These are phyloP conservation scores for Oscheius sp. DNA, from an alignment of 2,888 invertebrate genomes.

Conservation along the genomic window DNA sequence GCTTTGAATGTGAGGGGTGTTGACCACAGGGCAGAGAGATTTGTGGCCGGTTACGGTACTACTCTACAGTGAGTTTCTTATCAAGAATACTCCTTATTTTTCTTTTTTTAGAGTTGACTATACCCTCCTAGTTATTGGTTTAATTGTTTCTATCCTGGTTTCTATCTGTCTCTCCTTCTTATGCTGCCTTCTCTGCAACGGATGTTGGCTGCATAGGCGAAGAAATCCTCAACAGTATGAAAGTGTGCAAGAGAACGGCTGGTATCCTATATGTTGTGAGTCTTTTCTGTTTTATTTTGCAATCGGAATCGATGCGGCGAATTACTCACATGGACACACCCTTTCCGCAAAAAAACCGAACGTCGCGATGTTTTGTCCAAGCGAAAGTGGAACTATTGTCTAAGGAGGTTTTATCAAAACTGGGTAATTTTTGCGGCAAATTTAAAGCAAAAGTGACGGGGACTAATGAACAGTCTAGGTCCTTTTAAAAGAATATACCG, in stretches of 20 bases:
- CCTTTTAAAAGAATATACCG: neutral
- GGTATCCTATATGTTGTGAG: conserved; percentile 72
- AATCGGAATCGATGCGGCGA: conserved; percentile 30
- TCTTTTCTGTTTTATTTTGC: conserved; percentile 33
- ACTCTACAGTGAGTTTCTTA: conserved; percentile 65
- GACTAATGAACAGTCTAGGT: neutral
- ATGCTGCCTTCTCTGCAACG: conserved; percentile 71
- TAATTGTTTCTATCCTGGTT: conserved; percentile 69
- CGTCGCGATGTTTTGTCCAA: conserved; percentile 24
- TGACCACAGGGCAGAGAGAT: conserved; percentile 60
- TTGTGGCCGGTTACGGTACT: conserved; percentile 63
- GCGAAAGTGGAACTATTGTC: conserved; percentile 20
- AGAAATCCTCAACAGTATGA: conserved; percentile 72
- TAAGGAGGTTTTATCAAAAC: conserved; percentile 2
- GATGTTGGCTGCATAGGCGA: conserved; percentile 71
- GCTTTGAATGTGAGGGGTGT: conserved; percentile 41
- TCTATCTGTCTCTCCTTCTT: conserved; percentile 68
- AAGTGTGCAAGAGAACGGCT: conserved; percentile 65
- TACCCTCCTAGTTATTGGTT: conserved; percentile 68
- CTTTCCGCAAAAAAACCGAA: conserved; percentile 29
- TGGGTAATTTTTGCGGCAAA: conserved; percentile 17
- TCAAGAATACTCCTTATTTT: neutral
- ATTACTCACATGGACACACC: conserved; percentile 34
- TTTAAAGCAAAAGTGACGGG: neutral
- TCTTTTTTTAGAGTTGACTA: conserved; percentile 67